Evolutionary conservation across 2,888 invertebrate genomes (phyloP), one percentile per base, ranked within the genome.

Genomic region (Lepidochrysops patricia): DNA sequence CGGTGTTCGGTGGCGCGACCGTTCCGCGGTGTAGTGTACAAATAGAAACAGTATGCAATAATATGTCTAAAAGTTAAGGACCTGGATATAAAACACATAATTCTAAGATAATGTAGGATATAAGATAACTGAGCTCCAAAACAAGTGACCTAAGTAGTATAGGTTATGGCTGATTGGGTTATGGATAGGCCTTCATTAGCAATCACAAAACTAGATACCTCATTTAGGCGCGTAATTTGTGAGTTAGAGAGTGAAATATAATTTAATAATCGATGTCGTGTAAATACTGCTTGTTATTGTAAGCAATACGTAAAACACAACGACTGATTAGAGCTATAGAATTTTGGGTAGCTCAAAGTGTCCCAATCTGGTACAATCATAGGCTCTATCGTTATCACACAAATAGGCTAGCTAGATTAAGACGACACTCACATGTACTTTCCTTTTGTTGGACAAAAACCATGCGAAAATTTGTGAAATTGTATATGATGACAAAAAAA

Each of bases 281-380:
- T 54, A 54, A 29, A 29, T 54, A 29, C 9, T 9, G 54, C 54
- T 32, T 54, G 29, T 54, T 50, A 52, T 13, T 26, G 1, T 54
- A 54, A 58, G 26, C 49, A 52, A 25, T 34, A 58, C 32, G 34
- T 50, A 35, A 25, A 50, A 34, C 26, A 50, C 58, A 52, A 58
- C 26, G 58, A 58, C 58, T 58, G 58, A 58, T 58, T 58, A 58
- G 58, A 15, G 34, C 50, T 52, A 49, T 50, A 58, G 26, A 35
- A 15, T 25, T 26, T 12, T 25, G 26, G 34, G 26, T 5, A 12
- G 50, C 50, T 34, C 58, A 34, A 32, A 13, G 9, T 9, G 13
- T 50, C 25, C 34, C 26, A 43, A 19, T 29, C 19, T 32, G 34
- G 58, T 58, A 58, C 58, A 58, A 58, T 58, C 58, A 58, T 32